Base-by-base conservation (phyloP, 2,888 invertebrate species). In the Magallana nippona region DNA sequence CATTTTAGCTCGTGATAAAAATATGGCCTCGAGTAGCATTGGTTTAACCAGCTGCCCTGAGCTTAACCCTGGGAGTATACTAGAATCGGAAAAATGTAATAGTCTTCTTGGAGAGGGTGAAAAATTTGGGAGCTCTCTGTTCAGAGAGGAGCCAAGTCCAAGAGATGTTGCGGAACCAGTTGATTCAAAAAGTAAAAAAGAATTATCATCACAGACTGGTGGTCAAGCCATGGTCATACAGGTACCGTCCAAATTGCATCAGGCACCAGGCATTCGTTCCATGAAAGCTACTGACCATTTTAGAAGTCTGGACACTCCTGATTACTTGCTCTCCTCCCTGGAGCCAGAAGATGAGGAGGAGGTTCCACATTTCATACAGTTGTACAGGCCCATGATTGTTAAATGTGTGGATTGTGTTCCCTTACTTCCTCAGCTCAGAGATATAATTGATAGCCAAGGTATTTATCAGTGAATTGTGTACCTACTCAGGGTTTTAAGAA, bases 401-500 rank as follows among this genome's bases (percentile, higher is more conserved):
- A 71, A 32, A 13, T 71, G 32, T 27, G 71, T 71, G 27, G 71
- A 71, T 27, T 13, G 71, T 71, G 27, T 71, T 1, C 71, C 19
- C 27, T 71, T 71, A 15, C 71, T 71, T 5, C 71, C 71, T 13
- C 19, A 22, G 27, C 22, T 71, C 27, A 71, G 71, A 71, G 71
- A 71, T 13, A 71, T 71, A 15, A 27, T 71, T 71, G 71, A 71
- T 22, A 32, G 32, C 27, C 71, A 71, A 71, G 71, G 71, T 71
- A 10, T 22, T 44, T 44, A 44, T 44, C 8, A 44, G 5, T 32
- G 32, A 32, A 1, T 32, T 5, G 8, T 44, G 44, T 44, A 44
- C 44, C 8, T 44, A 27, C 1, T 27, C 2, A 44, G 8, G 44
- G n/a, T n/a, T 44, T 44, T 44, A 44, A 44, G 8, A 8, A 44